Base-by-base conservation (phyloP, 1,140 invertebrate species). In the Oreohelix idahoensis region DNA sequence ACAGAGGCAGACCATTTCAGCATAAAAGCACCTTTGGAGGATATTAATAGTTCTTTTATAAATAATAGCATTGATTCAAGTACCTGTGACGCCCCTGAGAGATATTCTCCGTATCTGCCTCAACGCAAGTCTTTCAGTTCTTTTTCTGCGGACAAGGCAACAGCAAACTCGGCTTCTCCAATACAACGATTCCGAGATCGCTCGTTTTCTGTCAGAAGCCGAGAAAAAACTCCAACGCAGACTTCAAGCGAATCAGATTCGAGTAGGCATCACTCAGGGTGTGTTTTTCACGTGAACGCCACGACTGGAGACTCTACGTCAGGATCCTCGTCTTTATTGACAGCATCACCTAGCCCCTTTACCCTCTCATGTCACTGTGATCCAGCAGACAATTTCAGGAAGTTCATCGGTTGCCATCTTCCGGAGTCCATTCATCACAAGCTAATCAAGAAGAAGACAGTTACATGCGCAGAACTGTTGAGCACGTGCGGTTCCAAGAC, bases 401-500 rank as follows among this genome's bases (percentile, higher is more conserved):
- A 76, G 29, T 76, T 76, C 45, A 76, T 76, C 26, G 42, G 74
- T 45, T 45, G 42, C 29, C 74, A 76, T 32, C 74, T 76, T 35
- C 42, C 74, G 17, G 74, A 76, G 26, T 49, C 74, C 29, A 1
- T 76, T 35, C 39, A 51, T 23, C 74, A 76, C 20, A 45, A 29
- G 45, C 74, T 76, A 0, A 35, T 76, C 11, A 76, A 76, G 73
- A 75, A 66, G 29, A 8, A 17, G 29, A n/a, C 5, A 13, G 63
- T 35, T 8, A 2, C 63, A 11, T 1, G 5, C 5, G 29, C 63
- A 23, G 63, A 23, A 5, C 11, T 66, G 5, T n/a, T 66, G 1
- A 66, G 32, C 29, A 2, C 63, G 2, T 2, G 1, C 8, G 20
- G 5, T 10, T 35, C n/a, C n/a, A 66, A 1, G 11, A 10, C 26